Evolutionary conservation across 2,113 vertebrate genomes (phyloP), one percentile per base, ranked within the genome.

Genomic region (Agelaius tricolor): DNA sequence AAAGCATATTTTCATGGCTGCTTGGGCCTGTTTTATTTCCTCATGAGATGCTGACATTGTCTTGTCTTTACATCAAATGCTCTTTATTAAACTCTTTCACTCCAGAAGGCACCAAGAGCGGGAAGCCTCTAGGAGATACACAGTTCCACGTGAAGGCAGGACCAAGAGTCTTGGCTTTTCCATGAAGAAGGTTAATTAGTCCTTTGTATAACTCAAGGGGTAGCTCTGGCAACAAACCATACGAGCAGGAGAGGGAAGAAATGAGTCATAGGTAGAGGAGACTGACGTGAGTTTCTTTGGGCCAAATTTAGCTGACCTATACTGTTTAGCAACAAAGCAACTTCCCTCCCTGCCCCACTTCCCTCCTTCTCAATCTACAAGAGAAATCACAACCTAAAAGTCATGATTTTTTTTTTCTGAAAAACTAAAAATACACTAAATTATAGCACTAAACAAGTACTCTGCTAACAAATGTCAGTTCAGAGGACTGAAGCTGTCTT

Each of bases 221-320:
- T 83, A 83, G 54, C 51, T 95, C 55, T 92, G 72, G 35, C 55
- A 88, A 21, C 72, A 85, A 28, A 82, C 37, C 81, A 47, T 88
- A 86, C 67, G 91, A 84, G 63, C 83, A 93, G 68, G 52, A 93
- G 69, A 88, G 24, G 28, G 41, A 94, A 78, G 33, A 89, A 84
- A 67, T 94, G 86, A 95, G 47, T 96, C 94, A 94, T 2, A 79
- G 68, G 39, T 17, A 58, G 23, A 68, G 21, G 81, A 81, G 62
- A 69, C 18, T 92, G 80, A 78, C 35, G 63, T 71, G 73, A 78
- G 39, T 79, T 76, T 85, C 49, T 95, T 69, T 46, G 58, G 85
- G 61, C 52, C 79, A 84, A 84, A 96, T 96, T 93, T 93, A 95
- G 86, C 47, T 95, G 94, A 94, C 93, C 90, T 92, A n/a, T 31